Evolutionary conservation across 2,113 vertebrate genomes (phyloP).

Genomic region (Puffinus mauretanicus): DNA sequence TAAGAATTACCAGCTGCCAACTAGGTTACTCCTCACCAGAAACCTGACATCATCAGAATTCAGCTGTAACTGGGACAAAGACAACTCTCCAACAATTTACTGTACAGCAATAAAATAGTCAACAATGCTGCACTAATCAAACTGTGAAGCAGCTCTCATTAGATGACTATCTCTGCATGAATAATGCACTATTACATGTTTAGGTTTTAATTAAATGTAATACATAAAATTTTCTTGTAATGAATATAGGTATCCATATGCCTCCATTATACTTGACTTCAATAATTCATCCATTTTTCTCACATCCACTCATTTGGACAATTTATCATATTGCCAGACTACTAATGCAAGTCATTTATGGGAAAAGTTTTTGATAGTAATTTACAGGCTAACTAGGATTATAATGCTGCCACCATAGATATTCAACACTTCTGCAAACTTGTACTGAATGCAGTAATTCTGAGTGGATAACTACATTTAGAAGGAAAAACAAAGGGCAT

Average conservation of each 20-base stretch:
- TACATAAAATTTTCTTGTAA: conserved; percentile 30
- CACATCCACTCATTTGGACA: background rate
- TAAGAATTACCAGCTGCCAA: background rate
- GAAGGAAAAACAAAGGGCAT: background rate
- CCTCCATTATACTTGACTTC: conserved; percentile 18
- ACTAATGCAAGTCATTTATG: background rate
- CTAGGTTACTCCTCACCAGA: background rate
- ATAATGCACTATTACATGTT: conserved; percentile 40
- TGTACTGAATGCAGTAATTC: background rate
- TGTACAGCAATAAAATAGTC: conserved; percentile 21
- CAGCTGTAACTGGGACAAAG: background rate
- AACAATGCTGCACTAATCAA: background rate
- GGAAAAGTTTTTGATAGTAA: background rate
- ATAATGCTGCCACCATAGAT: background rate
- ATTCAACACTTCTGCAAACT: background rate
- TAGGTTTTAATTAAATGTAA: conserved; percentile 65
- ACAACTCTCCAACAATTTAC: background rate
- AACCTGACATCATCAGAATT: background rate
- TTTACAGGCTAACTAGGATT: background rate
- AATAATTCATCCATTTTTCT: conserved; percentile 9
- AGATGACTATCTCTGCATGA: conserved; percentile 35
- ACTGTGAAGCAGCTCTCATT: conserved; percentile 19
- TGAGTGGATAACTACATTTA: background rate
- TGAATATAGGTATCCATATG: background rate
- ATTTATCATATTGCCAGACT: background rate